Conservation (phyloP, 1,140 invertebrate species). For the Pteromalus puparum region DNA sequence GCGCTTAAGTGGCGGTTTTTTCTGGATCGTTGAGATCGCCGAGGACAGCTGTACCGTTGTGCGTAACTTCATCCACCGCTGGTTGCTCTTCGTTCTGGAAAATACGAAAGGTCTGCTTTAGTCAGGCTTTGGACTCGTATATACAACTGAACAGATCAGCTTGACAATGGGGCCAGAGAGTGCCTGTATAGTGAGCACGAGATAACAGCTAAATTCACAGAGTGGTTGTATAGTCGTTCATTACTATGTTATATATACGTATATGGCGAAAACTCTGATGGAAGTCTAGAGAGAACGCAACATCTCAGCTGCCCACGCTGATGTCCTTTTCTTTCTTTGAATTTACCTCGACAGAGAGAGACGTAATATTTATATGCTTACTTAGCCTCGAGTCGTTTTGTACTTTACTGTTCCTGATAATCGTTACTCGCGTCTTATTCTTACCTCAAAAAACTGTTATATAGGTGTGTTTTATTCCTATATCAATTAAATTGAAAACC, state of each 20-base stretch:
- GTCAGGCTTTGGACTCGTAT: background rate
- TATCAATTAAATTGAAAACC: background rate
- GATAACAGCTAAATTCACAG: background rate
- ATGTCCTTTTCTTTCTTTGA: background rate
- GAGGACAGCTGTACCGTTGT: constrained; percentile 94
- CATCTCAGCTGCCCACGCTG: background rate
- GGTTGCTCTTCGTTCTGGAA: constrained; percentile 90
- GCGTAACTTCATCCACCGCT: constrained; percentile 95
- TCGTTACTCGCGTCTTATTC: background rate
- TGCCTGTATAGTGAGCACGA: background rate
- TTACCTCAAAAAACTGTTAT: background rate
- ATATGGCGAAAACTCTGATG: constrained; percentile 7
- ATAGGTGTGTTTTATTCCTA: background rate
- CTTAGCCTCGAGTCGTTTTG: no score
- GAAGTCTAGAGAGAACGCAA: background rate
- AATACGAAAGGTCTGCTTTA: constrained; percentile 4
- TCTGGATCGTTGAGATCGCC: constrained; percentile 80
- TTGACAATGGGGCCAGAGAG: background rate
- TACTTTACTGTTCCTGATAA: background rate
- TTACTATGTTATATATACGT: background rate
- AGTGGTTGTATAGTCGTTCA: background rate
- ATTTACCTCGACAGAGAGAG: background rate
- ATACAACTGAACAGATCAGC: background rate
- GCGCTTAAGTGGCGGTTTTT: constrained; percentile 90
- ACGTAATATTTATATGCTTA: background rate